A percentile compares a stretch with the other conserved stretches of the same genome.
Evolutionary conservation across 2,797 vertebrate species (phyloP).

Genomic region (Chiroxiphia lanceolata): DNA sequence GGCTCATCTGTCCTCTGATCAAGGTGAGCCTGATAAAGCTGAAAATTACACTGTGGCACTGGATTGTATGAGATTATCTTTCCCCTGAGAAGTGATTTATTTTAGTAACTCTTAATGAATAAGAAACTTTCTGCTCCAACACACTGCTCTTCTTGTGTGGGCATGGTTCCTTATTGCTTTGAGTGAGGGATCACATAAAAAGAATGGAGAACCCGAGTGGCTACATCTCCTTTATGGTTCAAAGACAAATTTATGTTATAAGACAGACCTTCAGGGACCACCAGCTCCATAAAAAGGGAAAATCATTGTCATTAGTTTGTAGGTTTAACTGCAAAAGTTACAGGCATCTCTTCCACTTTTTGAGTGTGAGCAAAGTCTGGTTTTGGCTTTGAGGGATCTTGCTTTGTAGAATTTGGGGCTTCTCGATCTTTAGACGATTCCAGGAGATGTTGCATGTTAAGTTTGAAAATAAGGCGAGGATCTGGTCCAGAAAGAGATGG

Average conservation of each 20-base stretch:
- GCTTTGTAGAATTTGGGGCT: conserved; percentile 20
- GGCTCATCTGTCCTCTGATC: conserved; percentile 58
- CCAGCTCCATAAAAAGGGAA: neutral
- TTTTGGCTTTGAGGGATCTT: conserved; percentile 52
- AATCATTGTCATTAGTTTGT: conserved; percentile 1
- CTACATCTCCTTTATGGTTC: conserved; percentile 13
- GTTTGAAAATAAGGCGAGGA: conserved; percentile 84
- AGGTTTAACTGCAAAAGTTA: conserved; percentile 63
- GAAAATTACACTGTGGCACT: conserved; percentile 41
- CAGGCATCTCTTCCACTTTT: conserved; percentile 66
- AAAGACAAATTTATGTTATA: neutral
- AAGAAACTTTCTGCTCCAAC: conserved; percentile 35
- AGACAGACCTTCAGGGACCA: neutral
- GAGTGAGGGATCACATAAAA: conserved; percentile 9
- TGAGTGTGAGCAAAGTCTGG: conserved; percentile 40
- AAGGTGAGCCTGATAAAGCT: conserved; percentile 57
- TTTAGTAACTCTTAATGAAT: conserved; percentile 52
- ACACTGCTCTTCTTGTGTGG: neutral
- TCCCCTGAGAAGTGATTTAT: conserved; percentile 61
- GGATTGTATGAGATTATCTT: conserved; percentile 30
- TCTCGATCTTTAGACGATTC: conserved; percentile 46
- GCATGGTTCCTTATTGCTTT: conserved; percentile 4
- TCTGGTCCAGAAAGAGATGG: conserved; percentile 85
- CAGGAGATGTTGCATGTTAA: conserved; percentile 79
- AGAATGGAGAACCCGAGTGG: neutral